Evolutionary conservation across 2,113 vertebrate genomes (phyloP).

Genomic region (Sceloporus tristichus): DNA sequence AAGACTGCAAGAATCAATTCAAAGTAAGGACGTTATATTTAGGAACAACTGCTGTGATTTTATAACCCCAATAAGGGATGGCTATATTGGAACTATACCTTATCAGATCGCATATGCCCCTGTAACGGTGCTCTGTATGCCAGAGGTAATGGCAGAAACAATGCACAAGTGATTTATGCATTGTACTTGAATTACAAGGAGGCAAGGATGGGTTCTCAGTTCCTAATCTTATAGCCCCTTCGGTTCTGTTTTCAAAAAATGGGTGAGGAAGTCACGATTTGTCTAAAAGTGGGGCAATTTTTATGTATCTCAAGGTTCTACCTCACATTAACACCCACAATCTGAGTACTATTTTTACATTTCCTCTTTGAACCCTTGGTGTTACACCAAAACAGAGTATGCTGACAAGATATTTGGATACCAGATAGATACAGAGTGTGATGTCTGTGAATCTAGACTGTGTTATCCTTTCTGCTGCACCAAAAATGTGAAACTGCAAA

Average conservation of each 20-base stretch:
- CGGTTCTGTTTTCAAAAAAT: not conserved
- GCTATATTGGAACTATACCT: not conserved
- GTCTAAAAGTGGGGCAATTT: not conserved
- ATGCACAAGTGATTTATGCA: not conserved
- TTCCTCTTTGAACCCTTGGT: not conserved
- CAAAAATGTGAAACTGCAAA: not conserved
- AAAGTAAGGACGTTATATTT: slow-evolving; percentile 15
- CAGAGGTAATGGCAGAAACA: not conserved
- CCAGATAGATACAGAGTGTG: not conserved
- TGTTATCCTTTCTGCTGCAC: not conserved
- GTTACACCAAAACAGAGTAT: not conserved
- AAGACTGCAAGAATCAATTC: slow-evolving; percentile 12
- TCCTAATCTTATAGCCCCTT: not conserved
- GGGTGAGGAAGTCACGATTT: not conserved
- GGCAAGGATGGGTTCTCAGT: not conserved
- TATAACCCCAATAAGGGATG: slow-evolving; percentile 9
- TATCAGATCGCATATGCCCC: not conserved
- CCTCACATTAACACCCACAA: no score
- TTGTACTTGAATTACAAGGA: not conserved
- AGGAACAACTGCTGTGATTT: slow-evolving; percentile 1
- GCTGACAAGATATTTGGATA: not conserved
- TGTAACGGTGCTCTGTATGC: not conserved
- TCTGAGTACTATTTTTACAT: not conserved
- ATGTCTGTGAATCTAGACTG: not conserved
- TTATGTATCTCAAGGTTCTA: no score